Percentiles rank a stretch among this genome's conserved stretches.
These are phyloP conservation scores for Polypterus senegalus DNA, from an alignment of 2,113 vertebrate species.

Conservation along the genomic window DNA sequence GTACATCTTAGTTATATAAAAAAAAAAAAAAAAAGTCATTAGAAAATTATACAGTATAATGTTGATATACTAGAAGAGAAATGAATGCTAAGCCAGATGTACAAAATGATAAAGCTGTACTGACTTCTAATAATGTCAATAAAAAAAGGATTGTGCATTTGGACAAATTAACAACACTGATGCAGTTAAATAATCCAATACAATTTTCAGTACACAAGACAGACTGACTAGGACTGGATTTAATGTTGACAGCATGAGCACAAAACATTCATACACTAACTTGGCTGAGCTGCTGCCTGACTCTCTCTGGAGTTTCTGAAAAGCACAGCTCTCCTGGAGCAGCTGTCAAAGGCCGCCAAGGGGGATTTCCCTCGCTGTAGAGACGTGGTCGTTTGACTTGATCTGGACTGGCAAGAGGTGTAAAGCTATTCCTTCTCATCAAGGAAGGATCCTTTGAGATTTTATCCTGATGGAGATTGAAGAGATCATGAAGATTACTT, in stretches of 20 bases:
- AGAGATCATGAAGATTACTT: constrained; percentile 39
- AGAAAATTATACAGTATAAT: too few species aligned
- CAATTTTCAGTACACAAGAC: neutral
- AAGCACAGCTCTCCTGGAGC: constrained; percentile 52
- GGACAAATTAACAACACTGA: neutral
- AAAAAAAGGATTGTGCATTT: constrained; percentile 5
- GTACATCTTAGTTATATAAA: too few species aligned
- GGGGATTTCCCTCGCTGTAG: constrained; percentile 83
- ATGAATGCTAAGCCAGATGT: constrained; percentile 21
- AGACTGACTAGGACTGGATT: constrained; percentile 4
- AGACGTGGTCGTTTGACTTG: constrained; percentile 74
- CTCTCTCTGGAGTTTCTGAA: constrained; percentile 59
- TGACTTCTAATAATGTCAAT: neutral
- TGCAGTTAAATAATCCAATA: neutral
- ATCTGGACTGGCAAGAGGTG: constrained; percentile 79
- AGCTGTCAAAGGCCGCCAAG: constrained; percentile 55
- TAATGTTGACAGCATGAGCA: constrained; percentile 28
- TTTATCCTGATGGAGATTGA: constrained; percentile 58
- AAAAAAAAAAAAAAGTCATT: too few species aligned
- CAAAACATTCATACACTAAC: constrained; percentile 56
- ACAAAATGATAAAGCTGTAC: constrained; percentile 17
- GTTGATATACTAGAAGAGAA: neutral
- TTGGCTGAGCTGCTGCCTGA: constrained; percentile 61
- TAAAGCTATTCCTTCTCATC: constrained; percentile 89
- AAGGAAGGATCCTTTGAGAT: constrained; percentile 56